These are phyloP conservation scores for Aphodius granarius DNA, from an alignment of 2,888 invertebrate genomes.

Conservation along the genomic window DNA sequence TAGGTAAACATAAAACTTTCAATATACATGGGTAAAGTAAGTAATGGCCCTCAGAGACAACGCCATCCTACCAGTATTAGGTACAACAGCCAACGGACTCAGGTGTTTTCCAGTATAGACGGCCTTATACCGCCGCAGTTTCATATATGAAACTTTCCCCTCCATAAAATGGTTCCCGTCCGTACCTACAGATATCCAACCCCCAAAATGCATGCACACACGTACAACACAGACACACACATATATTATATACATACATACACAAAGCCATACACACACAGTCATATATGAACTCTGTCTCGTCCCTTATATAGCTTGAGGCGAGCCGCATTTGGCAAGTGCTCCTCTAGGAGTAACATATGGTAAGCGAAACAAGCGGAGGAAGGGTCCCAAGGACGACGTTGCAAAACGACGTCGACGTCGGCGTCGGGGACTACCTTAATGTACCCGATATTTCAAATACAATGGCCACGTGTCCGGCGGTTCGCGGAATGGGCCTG, in stretches of 20 bases:
- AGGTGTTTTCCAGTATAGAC: neutral
- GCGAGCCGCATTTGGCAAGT: neutral
- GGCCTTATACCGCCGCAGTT: neutral
- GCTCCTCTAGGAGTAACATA: neutral
- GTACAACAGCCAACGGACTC: neutral
- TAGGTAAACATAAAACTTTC: neutral
- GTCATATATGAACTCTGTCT: neutral
- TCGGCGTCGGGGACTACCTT: neutral
- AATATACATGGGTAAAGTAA: neutral
- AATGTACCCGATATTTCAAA: constrained; percentile 9
- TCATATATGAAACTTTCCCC: neutral
- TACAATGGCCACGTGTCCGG: constrained; percentile 11
- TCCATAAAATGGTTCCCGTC: neutral
- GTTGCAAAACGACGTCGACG: no score
- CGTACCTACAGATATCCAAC: neutral
- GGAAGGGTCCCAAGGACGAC: neutral
- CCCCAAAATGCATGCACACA: neutral
- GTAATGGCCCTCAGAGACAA: neutral
- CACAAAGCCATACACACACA: neutral
- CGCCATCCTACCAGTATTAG: neutral
- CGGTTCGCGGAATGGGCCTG: neutral
- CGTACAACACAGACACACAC: neutral
- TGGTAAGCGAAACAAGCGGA: neutral
- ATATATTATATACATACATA: neutral
- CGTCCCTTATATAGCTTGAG: neutral